Evolutionary conservation across 2,797 vertebrate species (phyloP), one percentile per base, ranked within the genome.

Genomic region (Furcifer pardalis): DNA sequence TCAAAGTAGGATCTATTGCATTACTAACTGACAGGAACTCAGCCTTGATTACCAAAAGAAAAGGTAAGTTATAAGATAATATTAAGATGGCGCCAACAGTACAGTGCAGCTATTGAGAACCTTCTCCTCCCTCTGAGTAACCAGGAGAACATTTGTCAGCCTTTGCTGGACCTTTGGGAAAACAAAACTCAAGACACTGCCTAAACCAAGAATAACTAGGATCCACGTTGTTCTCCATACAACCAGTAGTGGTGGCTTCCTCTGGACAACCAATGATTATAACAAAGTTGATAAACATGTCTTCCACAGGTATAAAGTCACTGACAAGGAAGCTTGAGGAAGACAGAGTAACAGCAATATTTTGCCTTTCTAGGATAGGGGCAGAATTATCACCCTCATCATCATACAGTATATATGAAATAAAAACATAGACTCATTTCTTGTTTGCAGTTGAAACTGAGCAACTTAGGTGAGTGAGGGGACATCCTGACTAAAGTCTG

Each of bases 1-100:
- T 94, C 94, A 93, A 94, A 94, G 92, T 87, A 82, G 79, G 88
- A 69, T 81, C 84, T 71, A 87, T 86, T 89, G 89, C 89, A 92
- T 81, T 82, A 85, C 88, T 81, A 69, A 86, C 89, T 85, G 49
- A 84, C 0, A 85, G 90, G 88, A 92, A 91, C 87, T 80, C 88
- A 83, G 86, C 69, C 72, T 86, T 94, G 90, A 92, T 91, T 91
- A 90, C 87, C 82, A 90, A 81, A 85, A 60, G 72, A 68, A 49
- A 81, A 71, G 32, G 68, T 62, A 76, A 74, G 83, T 84, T 88
- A 88, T n/a, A 46, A 90, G 88, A 84, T 85, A 92, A 30, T 80
- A 75, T 86, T 8, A 32, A 46, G 68, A 3, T 78, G 90, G 86
- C 81, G 90, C 69, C 79, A 40, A 32, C 3, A 0, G 25, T 52